These are phyloP conservation scores for Laticauda laticaudata DNA, from an alignment of 2,113 vertebrate species.

Conservation along the genomic window DNA sequence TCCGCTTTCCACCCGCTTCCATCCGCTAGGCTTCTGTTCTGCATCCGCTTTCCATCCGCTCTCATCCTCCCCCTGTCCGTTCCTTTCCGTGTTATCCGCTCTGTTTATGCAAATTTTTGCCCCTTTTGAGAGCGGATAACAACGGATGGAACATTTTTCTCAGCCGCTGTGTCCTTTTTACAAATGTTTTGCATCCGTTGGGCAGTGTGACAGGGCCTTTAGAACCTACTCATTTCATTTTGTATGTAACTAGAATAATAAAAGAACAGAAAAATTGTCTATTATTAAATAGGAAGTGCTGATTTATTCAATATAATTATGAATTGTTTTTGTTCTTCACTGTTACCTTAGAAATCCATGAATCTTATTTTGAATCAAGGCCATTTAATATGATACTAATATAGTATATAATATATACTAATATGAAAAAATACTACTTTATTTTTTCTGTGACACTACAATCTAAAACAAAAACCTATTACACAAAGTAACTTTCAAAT, in stretches of 20 bases:
- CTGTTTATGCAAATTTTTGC: too few relatives aligned
- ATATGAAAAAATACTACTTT: neutral
- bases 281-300: neutral
- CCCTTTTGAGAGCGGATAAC: too few relatives aligned
- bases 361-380: neutral
- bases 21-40: too few relatives aligned
- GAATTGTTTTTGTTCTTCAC: neutral
- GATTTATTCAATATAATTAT: neutral
- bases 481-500: neutral
- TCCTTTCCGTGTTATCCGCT: too few relatives aligned
- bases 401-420: too few relatives aligned
- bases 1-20: too few relatives aligned
- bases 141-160: too few relatives aligned
- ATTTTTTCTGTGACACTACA: neutral
- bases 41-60: too few relatives aligned
- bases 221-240: neutral
- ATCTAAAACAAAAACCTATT: neutral
- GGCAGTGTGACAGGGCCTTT: too few relatives aligned
- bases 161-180: too few relatives aligned
- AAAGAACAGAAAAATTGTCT: neutral
- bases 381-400: neutral
- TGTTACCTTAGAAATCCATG: neutral
- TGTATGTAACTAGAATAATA: neutral
- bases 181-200: too few relatives aligned
- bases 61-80: too few relatives aligned